Base-by-base conservation (phyloP, 2,113 vertebrate species). In the Hippoglossus stenolepis region DNA sequence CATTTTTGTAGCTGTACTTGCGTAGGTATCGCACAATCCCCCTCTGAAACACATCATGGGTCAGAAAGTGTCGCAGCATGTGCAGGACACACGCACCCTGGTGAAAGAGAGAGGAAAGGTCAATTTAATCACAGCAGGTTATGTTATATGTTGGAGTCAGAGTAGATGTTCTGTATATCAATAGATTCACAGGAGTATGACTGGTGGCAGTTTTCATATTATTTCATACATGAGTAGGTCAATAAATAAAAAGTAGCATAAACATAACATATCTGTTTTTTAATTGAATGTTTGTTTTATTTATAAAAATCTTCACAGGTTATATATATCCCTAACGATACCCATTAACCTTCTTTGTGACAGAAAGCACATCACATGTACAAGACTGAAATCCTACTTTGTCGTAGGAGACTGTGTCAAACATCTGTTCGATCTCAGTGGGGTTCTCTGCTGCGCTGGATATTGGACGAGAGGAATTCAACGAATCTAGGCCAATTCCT, bases 371-470 rank as follows among this genome's bases (percentile, higher is more conserved):
- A 4, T 45, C 18, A 75, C 8, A 15, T 26, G 28, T 47, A 49
- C 40, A 12, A 31, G 31, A 31, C 6, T 31, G 31, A 31, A 31
- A 31, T 31, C 66, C 38, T 77, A 95, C 95, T 87, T 95, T 95
- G n/a, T 95, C 82, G 89, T 95, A 95, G 51, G 95, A 95, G 62
- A 95, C 89, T 11, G 93, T 90, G 86, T 95, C 94, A 88, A 95
- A 95, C 95, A 95, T 95, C 83, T 95, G 92, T 63, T 92, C 79
- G 73, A 95, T 95, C 82, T 95, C 94, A 57, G 93, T 95, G 58
- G 95, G 93, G 80, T 85, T 95, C 76, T 95, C 95, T 28, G 95
- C 94, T 35, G 90, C 77, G 66, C 91, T 92, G 53, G 93, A 94
- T 67, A 95, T 93, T 12, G 95, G 90, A n/a, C 94, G 91, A 24